Evolutionary conservation across 2,797 vertebrate species (phyloP), one percentile per base, ranked within the genome.

Genomic region (Darevskia nairensis): DNA sequence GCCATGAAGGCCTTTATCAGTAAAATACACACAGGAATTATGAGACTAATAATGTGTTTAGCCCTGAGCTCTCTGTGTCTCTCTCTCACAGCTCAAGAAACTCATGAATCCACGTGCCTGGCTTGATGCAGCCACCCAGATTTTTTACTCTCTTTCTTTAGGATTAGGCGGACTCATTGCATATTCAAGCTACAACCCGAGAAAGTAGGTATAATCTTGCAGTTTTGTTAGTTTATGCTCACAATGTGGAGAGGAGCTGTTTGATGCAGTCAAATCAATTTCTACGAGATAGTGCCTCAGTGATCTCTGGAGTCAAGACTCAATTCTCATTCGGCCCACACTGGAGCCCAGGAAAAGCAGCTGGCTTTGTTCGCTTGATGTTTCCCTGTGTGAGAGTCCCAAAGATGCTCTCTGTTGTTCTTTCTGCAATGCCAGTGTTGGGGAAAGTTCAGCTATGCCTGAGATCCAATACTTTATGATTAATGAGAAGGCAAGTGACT

Each of bases 61-160:
- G 17, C 15, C 27, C 41, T 84, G 50, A 23, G n/a, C 27, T 82
- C 55, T n/a, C 11, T 69, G 8, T 44, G 78, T 83, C 27, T 84
- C 35, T 44, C 41, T 55, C 19, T 50, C 79, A 79, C 95, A 98
- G 98, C 92, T 98, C 96, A 91, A 94, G 4, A 92, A 90, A n/a
- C 95, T 99, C 82, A 96, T 87, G 94, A 97, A 96, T 25, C 98
- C 98, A 27, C 97, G 95, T 27, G 97, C 98, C 84, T 99, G 98
- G 98, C 96, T 99, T 85, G 98, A 98, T 0, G 98, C 98, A 15
- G 97, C 98, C 82, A 98, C 98, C 0, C 98, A 99, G 96, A 98
- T 99, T 87, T 98, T 99, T 96, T 99, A 98, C 95, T 99, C 98
- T 4, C 97, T 99, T 39, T 99, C 98, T 35, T 92, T 99, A 96